phyloP scores from a whole-genome alignment of 2,888 invertebrate genomes.

The Empis livida region DNA sequence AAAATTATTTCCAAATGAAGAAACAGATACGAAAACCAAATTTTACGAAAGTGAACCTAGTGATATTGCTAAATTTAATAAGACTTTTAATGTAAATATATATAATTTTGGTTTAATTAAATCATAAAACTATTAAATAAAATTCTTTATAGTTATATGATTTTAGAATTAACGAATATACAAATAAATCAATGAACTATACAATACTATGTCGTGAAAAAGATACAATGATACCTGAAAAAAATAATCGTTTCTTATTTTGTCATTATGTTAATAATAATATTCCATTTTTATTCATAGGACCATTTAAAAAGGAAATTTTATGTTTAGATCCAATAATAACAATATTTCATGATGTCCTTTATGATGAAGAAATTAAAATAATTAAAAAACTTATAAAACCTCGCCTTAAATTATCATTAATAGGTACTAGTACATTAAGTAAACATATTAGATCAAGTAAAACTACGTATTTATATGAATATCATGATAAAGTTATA shows the following conservation, averaged over 20 bases:
- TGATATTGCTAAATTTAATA: background rate
- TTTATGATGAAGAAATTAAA: slow-evolving; percentile 41
- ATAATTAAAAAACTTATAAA: slow-evolving; percentile 41
- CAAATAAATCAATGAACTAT: background rate
- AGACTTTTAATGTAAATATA: background rate
- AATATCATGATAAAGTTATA: slow-evolving; percentile 29
- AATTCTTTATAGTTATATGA: background rate
- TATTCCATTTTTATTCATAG: background rate
- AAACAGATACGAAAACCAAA: no score
- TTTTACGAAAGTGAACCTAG: no score
- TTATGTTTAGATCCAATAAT: slow-evolving; percentile 40
- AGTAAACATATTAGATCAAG: slow-evolving; percentile 43
- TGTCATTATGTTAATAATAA: background rate
- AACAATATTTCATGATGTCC: slow-evolving; percentile 42
- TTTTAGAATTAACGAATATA: background rate
- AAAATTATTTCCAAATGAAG: no score
- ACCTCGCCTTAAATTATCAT: background rate
- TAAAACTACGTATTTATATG: slow-evolving; percentile 50
- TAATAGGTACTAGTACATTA: slow-evolving; percentile 44
- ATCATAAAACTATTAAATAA: no score
- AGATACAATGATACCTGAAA: background rate
- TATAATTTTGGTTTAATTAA: no score
- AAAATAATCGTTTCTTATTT: background rate
- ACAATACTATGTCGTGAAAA: background rate
- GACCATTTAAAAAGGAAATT: slow-evolving; percentile 40